Base-by-base conservation (phyloP, 2,888 invertebrate species). In the Diogma glabrata region DNA sequence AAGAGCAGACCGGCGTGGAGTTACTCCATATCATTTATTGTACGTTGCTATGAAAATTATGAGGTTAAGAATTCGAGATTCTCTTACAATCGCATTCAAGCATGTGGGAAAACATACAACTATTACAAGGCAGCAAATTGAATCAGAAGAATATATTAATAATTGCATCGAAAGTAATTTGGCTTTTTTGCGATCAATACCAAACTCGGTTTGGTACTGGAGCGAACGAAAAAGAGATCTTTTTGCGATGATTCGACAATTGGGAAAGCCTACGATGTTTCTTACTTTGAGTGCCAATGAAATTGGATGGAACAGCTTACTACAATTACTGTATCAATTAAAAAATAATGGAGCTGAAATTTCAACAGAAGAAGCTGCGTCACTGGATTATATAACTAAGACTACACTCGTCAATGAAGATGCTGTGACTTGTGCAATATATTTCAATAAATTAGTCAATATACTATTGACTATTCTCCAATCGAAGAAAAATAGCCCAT, bases 221-320 rank as follows among this genome's bases (percentile, higher is more conserved):
- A 33, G 10, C 33, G 6, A 33, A 33, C 33, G 12, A 33, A 33
- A n/a, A 33, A 7, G 33, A 33, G 33, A 33, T 33, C 6, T 33
- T 33, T 33, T 33, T 14, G 33, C 33, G 33, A 33, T 33, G 33
- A 33, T 10, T 33, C 33, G 33, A 33, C 12, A 33, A 4, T 33
- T 33, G 33, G 33, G 33, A 33, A 58, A 57, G 55, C 67, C 66
- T 50, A 68, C 67, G 57, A 57, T 61, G 58, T 58, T 68, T 63
- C 51, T 66, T 57, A 63, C 67, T 57, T 9, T 69, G 58, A 67
- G 67, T 59, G 67, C 67, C 1, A 68, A 67, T 57, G 46, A 61
- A 51, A 51, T n/a, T n/a, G n/a, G n/a, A n/a, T n/a, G n/a, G n/a
- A n/a, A n/a, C n/a, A n/a, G n/a, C n/a, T n/a, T n/a, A n/a, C n/a